Evolutionary conservation across 1,140 invertebrate genomes (phyloP).

Genomic region (Pentalonia nigronervosa): DNA sequence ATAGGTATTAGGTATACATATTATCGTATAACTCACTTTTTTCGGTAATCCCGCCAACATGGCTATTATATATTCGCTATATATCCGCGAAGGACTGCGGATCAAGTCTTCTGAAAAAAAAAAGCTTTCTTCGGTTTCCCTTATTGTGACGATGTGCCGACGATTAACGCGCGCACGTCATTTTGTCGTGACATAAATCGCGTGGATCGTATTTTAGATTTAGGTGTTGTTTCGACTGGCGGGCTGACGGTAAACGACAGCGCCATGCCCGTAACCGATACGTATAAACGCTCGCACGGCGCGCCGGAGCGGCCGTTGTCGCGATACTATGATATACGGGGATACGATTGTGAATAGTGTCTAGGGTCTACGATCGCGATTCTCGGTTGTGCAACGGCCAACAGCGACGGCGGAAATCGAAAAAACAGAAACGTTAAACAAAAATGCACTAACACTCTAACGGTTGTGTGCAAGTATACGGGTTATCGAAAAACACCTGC

Average conservation of each 20-base stretch:
- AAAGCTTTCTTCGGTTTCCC: neutral
- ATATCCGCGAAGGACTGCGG: too few species aligned
- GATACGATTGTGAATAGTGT: neutral
- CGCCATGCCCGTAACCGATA: neutral
- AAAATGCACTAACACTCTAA: neutral
- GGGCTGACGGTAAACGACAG: neutral
- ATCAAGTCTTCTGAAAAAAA: neutral
- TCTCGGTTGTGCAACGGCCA: neutral
- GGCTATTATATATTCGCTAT: neutral
- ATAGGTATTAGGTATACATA: neutral
- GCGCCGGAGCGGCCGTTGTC: neutral
- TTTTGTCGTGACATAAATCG: neutral
- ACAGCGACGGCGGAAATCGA: neutral
- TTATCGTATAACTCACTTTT: neutral
- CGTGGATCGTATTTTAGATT: neutral
- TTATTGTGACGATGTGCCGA: neutral
- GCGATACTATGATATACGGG: neutral
- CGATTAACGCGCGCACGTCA: neutral
- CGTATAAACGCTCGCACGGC: neutral
- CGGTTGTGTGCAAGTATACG: neutral
- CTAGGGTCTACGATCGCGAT: neutral
- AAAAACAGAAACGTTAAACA: neutral
- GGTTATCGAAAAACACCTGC: neutral
- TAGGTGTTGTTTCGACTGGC: neutral
- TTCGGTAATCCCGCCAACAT: slow-evolving; percentile 43